These are phyloP conservation scores for Taenaris catops DNA, from an alignment of 2,888 invertebrate genomes.

Conservation along the genomic window DNA sequence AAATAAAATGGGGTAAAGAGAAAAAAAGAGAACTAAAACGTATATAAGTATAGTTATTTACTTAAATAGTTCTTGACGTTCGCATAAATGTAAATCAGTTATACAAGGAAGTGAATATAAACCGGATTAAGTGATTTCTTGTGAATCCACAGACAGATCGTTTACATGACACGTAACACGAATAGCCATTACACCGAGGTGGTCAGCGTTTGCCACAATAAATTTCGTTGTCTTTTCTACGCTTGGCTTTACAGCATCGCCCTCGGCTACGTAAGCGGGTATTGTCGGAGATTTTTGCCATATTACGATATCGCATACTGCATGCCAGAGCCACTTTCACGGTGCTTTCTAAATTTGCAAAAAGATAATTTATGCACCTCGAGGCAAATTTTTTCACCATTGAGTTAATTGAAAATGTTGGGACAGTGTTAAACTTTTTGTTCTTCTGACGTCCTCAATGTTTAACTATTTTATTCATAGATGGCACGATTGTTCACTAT, in stretches of 20 bases:
- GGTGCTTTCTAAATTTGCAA: constrained; percentile 58
- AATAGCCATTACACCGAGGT: constrained; percentile 12
- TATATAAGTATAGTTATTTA: too few relatives aligned
- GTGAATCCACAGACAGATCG: constrained; percentile 17
- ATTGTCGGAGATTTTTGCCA: constrained; percentile 58
- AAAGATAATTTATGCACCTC: constrained; percentile 44
- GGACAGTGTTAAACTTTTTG: too few relatives aligned
- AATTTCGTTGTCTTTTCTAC: constrained; percentile 18
- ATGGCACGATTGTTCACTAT: too few relatives aligned
- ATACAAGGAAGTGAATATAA: too few relatives aligned
- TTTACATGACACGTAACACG: constrained; percentile 20
- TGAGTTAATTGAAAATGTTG: constrained; percentile 2
- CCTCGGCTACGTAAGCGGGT: constrained; percentile 37
- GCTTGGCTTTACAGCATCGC: constrained; percentile 28
- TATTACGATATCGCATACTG: constrained; percentile 49
- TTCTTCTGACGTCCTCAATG: too few relatives aligned
- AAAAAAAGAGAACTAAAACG: too few relatives aligned
- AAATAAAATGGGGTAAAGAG: too few relatives aligned
- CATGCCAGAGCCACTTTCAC: constrained; percentile 52
- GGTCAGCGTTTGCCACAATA: constrained; percentile 18
- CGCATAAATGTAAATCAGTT: too few relatives aligned
- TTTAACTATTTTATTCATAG: too few relatives aligned
- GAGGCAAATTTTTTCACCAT: constrained; percentile 12
- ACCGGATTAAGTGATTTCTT: too few relatives aligned
- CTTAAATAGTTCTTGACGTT: too few relatives aligned